Conservation (phyloP, 2,113 vertebrate species). For the Limanda limanda region DNA sequence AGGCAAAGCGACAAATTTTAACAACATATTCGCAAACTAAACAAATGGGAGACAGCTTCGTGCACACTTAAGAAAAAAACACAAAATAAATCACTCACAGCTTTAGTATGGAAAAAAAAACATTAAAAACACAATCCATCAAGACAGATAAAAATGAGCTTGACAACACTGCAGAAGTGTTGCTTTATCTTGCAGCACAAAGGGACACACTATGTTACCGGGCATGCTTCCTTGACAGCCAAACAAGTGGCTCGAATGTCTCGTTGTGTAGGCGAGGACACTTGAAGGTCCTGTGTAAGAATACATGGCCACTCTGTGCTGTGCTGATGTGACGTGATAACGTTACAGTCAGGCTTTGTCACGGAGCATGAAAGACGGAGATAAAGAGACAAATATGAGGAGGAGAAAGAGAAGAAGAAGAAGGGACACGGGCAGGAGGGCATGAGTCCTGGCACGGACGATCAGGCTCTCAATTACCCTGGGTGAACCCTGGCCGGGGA, state of each 20-base stretch:
- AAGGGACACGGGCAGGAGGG: conserved; percentile 25
- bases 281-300: not conserved
- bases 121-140: not conserved
- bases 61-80: conserved; percentile 17
- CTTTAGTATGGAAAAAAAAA: conserved; percentile 1
- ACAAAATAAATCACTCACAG: not conserved
- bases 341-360: conserved; percentile 1
- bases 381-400: conserved; percentile 5
- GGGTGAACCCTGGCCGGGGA: conserved; percentile 55
- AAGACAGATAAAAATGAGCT: not conserved
- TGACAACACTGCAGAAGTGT: not conserved
- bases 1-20: conserved; percentile 35
- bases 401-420: conserved; percentile 34
- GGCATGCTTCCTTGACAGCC: conserved; percentile 21
- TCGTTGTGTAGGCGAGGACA: conserved; percentile 15
- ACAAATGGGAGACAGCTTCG: not conserved
- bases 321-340: conserved; percentile 12
- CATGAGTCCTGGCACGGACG: conserved; percentile 49
- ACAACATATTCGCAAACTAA: conserved; percentile 32
- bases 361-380: conserved; percentile 15
- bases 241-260: conserved; percentile 32
- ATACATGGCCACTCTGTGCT: conserved; percentile 3
- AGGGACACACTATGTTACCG: conserved; percentile 16
- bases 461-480: conserved; percentile 70
- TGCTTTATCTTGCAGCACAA: conserved; percentile 30